Base-by-base conservation (phyloP, 2,888 invertebrate species). In the Plebejus anna region DNA sequence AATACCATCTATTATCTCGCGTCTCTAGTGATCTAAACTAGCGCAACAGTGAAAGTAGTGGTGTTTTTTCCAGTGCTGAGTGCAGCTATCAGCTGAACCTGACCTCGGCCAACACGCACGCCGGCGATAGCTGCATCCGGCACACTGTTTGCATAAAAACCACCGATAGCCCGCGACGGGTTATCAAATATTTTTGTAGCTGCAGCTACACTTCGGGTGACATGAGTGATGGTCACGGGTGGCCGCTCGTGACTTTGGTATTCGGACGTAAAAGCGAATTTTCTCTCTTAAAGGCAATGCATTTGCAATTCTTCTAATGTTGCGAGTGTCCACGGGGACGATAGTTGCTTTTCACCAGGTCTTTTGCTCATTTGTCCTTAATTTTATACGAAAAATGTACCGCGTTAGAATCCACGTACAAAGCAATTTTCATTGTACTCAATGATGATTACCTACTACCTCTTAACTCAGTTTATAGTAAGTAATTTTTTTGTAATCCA, bases 101-200 rank as follows among this genome's bases (percentile, higher is more conserved):
- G 91, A 92, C 92, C 92, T 91, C 87, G 84, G 90, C 80, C 90
- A 92, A 91, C 84, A 84, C 81, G 77, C 79, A 79, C 81, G 79
- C 80, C 81, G 77, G 77, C 81, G 66, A 66, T 92, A 91, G 87
- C 85, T 84, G 87, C 89, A 90, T 91, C 92, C 92, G 91, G 88
- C 84, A 83, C 83, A 78, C 75, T 84, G 82, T 83, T 88, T 83
- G 86, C 87, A 84, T 79, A 81, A 80, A 83, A 82, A 81, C 79
- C 81, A 80, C 80, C 75, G 90, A 91, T 90, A 91, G 87, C 84
- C 81, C 82, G 81, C 80, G 81, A 78, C 70, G 80, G 83, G 83
- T 83, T 83, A 83, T 83, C 82, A 75, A 61, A 75, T 77, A 77
- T 72, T 76, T 47, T 61, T 36, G 66, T 66, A 36, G 36, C 32